Evolutionary conservation across 2,797 vertebrate species (phyloP).

Genomic region (Danio tinwini): DNA sequence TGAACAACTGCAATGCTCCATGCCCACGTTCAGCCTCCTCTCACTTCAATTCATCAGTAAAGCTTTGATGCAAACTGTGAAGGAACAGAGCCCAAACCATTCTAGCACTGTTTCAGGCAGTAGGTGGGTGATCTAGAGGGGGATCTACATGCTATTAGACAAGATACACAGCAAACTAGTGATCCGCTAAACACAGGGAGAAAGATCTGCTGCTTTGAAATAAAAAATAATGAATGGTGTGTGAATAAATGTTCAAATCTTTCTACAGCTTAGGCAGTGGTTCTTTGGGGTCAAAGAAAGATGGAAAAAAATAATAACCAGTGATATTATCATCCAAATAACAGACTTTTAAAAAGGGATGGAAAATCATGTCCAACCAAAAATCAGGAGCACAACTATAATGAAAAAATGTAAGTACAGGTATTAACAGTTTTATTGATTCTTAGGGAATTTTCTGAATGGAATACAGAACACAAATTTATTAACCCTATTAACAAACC

Average conservation of each 20-base stretch:
- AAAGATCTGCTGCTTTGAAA: slow-evolving; percentile 26
- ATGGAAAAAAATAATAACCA: neutral
- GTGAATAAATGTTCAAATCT: neutral
- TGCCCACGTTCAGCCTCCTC: slow-evolving; percentile 46
- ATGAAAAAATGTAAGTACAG: neutral
- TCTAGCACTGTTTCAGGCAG: slow-evolving; percentile 37
- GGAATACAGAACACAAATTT: too few species aligned
- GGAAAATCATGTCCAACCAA: neutral
- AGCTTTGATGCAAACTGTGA: slow-evolving; percentile 52
- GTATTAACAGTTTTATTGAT: too few species aligned
- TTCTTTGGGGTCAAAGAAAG: neutral
- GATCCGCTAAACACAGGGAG: slow-evolving; percentile 20
- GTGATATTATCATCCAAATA: neutral
- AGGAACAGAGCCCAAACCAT: slow-evolving; percentile 25
- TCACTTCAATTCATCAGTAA: slow-evolving; percentile 43
- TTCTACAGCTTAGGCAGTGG: neutral
- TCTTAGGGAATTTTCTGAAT: too few species aligned
- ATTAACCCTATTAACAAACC: too few species aligned
- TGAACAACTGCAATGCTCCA: slow-evolving; percentile 28
- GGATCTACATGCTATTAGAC: slow-evolving; percentile 42
- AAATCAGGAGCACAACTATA: neutral
- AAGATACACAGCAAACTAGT: slow-evolving; percentile 43
- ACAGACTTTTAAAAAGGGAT: neutral
- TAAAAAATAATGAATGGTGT: slow-evolving; percentile 29
- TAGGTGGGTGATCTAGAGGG: slow-evolving; percentile 41